phyloP scores from a whole-genome alignment of 2,113 vertebrate species.

The Rousettus leschenaultii region DNA sequence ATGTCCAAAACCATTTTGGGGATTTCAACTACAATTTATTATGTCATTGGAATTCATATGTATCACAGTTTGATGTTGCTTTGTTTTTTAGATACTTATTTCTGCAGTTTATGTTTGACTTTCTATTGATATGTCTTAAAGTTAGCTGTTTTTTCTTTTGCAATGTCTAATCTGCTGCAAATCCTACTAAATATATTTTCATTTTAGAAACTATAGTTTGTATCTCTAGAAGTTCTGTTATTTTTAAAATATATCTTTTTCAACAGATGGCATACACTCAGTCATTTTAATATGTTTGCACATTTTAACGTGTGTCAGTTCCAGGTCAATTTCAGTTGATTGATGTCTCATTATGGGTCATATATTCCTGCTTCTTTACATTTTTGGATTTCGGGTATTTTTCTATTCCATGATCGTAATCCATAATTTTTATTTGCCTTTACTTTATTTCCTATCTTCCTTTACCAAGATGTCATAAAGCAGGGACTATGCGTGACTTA shows the following conservation, averaged over 20 bases:
- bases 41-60: too few species aligned
- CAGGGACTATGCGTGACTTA: background rate
- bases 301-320: background rate
- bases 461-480: background rate
- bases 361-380: background rate
- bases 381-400: background rate
- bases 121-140: too few species aligned
- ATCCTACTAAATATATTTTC: too few species aligned
- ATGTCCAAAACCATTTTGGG: background rate
- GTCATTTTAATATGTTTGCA: background rate
- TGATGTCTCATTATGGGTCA: background rate
- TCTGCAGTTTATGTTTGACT: too few species aligned
- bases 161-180: too few species aligned
- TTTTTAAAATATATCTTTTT: background rate
- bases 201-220: too few species aligned
- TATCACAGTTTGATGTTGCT: too few species aligned
- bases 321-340: background rate
- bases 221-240: background rate
- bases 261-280: background rate
- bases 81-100: too few species aligned
- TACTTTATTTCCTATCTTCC: background rate
- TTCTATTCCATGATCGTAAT: background rate
- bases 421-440: background rate
- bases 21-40: too few species aligned
- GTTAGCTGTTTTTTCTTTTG: too few species aligned